Evolutionary conservation across 1,140 invertebrate genomes (phyloP), one percentile per base, ranked within the genome.

Genomic region (Subanguina moxae): DNA sequence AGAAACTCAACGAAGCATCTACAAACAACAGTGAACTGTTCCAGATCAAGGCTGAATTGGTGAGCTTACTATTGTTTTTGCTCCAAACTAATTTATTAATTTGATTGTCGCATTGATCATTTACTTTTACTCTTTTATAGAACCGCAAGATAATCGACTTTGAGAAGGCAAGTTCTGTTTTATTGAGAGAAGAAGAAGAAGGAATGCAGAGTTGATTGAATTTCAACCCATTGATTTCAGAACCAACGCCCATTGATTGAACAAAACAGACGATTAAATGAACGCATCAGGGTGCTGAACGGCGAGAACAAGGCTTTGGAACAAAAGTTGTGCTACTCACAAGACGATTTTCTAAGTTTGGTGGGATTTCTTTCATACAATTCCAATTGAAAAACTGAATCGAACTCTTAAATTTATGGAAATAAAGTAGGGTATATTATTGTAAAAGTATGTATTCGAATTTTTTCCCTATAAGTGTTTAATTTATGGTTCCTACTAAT

Each of bases 121-220:
- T 19, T 52, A 25, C n/a, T 52, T 3, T 8, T 52, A 19, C 13
- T 17, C 8, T 45, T 25, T 38, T 80, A 76, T 57, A 78, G 79
- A 80, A 80, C 45, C 74, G 81, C 64, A 80, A 80, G 57, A 80
- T 80, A 23, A 77, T 80, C 48, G 78, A 80, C 48, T 70, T 80
- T 45, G 78, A 82, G 48, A 78, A 77, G 32, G 32, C n/a, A n/a
- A n/a, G n/a, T n/a, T 38, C 11, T 3, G 32, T 38, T 38, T 38
- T 38, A 38, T 38, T 38, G 32, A 38, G 32, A 38, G 32, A 38
- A 11, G 11, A 38, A 38, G 32, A 11, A 11, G 3, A 11, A 11
- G 32, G 32, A 38, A 38, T n/a, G n/a, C 32, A 38, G 32, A 11
- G 32, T 38, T 38, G 32, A 11, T 5, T 38, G 11, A 11, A 38